Conservation (phyloP, 2,797 vertebrate species). For the Phylloscopus collybita region DNA sequence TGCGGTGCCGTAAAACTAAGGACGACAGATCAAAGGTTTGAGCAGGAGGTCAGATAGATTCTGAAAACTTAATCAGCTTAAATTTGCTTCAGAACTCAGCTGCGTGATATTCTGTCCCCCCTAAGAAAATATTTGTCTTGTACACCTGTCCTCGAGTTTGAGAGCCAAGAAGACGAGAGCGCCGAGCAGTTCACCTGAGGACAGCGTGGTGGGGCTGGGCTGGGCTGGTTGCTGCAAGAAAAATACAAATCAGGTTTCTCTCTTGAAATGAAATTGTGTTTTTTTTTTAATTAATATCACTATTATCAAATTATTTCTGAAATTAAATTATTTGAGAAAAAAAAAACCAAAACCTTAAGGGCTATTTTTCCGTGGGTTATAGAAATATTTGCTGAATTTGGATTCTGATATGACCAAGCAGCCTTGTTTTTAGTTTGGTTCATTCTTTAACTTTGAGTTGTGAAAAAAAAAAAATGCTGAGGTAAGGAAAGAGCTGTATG, state of each 20-base stretch:
- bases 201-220: not conserved
- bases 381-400: not conserved
- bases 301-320: not conserved
- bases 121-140: constrained; percentile 43
- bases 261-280: not conserved
- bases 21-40: constrained; percentile 39
- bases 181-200: constrained; percentile 2
- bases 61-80: constrained; percentile 58
- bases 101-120: not conserved
- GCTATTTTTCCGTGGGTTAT: not conserved
- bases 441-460: not conserved
- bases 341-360: not conserved
- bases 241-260: not conserved
- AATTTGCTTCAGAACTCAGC: constrained; percentile 35
- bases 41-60: constrained; percentile 14
- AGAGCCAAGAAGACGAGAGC: not conserved
- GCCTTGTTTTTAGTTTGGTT: constrained; percentile 2
- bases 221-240: not conserved
- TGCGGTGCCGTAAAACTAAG: not conserved
- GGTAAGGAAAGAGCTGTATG: not conserved
- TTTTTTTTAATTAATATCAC: not conserved
- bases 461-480: not conserved
- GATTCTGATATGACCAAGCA: not conserved
- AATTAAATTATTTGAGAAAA: not conserved
- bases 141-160: constrained; percentile 16